phyloP scores from a whole-genome alignment of 2,888 invertebrate species.

The Atrina japonica region DNA sequence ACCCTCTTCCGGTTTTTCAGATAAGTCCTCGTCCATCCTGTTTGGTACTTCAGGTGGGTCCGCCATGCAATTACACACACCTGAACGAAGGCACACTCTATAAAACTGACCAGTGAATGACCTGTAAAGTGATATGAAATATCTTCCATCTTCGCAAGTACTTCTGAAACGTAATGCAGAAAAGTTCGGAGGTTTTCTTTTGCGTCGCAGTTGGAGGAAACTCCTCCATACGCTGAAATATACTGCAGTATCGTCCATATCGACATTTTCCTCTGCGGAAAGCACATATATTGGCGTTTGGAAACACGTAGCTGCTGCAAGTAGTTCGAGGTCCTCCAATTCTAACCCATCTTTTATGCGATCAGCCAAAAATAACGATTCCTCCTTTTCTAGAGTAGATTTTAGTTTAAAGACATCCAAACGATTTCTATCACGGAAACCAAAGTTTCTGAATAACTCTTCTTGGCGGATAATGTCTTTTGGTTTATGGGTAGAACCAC shows the following conservation, averaged over 20 bases:
- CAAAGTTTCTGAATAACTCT: constrained; percentile 3
- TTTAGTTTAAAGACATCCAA: neutral
- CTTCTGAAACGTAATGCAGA: neutral
- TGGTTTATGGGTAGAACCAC: neutral
- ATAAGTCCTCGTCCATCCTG: no score
- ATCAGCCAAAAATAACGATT: neutral
- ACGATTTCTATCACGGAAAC: neutral
- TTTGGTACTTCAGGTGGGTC: neutral
- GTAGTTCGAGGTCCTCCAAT: constrained; percentile 13
- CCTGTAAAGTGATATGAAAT: constrained; percentile 20
- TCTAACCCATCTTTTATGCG: constrained; percentile 13
- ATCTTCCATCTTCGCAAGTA: neutral
- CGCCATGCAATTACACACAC: constrained; percentile 19
- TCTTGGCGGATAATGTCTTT: neutral
- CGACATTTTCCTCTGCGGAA: neutral
- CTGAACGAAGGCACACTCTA: constrained; percentile 4
- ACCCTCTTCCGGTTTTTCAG: no score
- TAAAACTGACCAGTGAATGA: constrained; percentile 24
- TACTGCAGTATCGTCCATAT: no score
- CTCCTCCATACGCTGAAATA: constrained; percentile 1
- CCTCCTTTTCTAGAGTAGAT: constrained; percentile 3
- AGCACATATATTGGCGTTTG: constrained; percentile 13
- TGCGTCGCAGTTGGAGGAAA: constrained; percentile 5
- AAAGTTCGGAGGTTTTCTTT: neutral
- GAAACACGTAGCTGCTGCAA: constrained; percentile 11